These are phyloP conservation scores for Nomia melanderi DNA, from an alignment of 1,140 invertebrate species.

Conservation along the genomic window DNA sequence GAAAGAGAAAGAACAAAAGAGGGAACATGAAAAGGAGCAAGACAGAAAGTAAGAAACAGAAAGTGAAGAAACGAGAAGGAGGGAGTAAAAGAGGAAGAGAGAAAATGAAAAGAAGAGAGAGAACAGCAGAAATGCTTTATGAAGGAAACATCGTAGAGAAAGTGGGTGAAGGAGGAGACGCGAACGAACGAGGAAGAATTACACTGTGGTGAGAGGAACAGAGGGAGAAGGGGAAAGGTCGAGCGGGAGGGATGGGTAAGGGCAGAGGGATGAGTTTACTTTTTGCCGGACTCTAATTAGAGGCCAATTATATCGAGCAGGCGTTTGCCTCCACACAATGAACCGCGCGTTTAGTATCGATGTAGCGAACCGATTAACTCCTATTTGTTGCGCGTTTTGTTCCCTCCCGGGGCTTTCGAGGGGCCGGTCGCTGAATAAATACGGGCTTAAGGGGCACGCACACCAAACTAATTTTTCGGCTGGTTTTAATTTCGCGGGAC, in stretches of 20 bases:
- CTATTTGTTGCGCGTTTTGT: constrained; percentile 72
- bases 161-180: constrained; percentile 34
- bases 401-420: constrained; percentile 62
- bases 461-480: constrained; percentile 15
- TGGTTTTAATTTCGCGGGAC: constrained; percentile 14
- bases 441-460: constrained; percentile 63
- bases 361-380: constrained; percentile 70
- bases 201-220: neutral
- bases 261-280: constrained; percentile 68
- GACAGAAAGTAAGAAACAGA: too few relatives aligned
- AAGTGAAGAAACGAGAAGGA: too few relatives aligned
- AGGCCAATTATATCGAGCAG: constrained; percentile 75
- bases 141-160: neutral
- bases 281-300: constrained; percentile 72
- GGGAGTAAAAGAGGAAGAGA: too few relatives aligned
- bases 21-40: too few relatives aligned
- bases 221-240: neutral
- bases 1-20: too few relatives aligned
- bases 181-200: constrained; percentile 19
- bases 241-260: neutral
- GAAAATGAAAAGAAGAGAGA: neutral
- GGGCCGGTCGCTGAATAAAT: constrained; percentile 66
- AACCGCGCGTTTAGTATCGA: constrained; percentile 71
- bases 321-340: constrained; percentile 73
- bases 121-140: neutral